phyloP scores from a whole-genome alignment of 2,113 vertebrate species.

The Eidolon helvum region DNA sequence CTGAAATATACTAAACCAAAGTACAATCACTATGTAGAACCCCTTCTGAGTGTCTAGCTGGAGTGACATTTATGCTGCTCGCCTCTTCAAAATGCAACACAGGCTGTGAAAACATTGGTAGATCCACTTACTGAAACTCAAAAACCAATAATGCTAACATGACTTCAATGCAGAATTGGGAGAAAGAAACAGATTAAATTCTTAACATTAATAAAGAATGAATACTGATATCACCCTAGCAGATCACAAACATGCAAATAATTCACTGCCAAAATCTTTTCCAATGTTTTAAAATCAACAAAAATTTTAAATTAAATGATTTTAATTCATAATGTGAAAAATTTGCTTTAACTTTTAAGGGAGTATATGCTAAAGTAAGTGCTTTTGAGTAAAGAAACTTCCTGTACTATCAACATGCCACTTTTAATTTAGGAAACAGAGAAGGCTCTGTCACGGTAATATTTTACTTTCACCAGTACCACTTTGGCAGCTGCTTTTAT shows the following conservation, averaged over 20 bases:
- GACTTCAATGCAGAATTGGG: background rate
- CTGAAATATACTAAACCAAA: background rate
- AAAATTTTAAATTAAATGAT: background rate
- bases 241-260: background rate
- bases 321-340: background rate
- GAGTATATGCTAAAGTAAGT: background rate
- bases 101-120: background rate
- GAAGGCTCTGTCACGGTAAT: background rate
- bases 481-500: background rate
- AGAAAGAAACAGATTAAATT: background rate
- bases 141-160: background rate
- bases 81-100: background rate
- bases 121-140: background rate
- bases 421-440: background rate
- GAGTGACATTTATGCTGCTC: background rate
- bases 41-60: background rate
- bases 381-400: background rate
- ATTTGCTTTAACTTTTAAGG: background rate
- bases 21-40: background rate
- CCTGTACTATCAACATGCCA: background rate
- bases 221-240: background rate
- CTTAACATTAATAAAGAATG: background rate
- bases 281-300: background rate
- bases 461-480: background rate
- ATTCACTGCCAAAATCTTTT: background rate